These are phyloP conservation scores for Amaurobius ferox DNA, from an alignment of 2,888 invertebrate genomes.

Conservation along the genomic window DNA sequence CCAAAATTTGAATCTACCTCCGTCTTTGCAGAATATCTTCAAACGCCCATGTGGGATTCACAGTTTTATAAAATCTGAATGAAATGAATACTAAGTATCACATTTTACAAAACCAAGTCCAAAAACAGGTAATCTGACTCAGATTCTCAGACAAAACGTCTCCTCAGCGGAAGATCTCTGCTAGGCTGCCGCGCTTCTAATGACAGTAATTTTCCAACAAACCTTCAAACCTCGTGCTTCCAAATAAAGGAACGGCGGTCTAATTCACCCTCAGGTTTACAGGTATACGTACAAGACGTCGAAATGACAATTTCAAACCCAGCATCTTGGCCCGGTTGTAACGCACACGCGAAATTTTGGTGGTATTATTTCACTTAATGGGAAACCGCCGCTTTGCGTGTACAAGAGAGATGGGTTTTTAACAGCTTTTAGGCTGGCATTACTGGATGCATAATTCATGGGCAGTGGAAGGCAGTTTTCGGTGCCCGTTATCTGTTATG, in stretches of 20 bases:
- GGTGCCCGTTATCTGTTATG: neutral
- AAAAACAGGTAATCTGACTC: no score
- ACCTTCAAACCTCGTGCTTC: neutral
- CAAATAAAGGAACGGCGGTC: neutral
- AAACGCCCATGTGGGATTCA: no score
- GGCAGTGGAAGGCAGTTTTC: neutral
- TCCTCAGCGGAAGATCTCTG: neutral
- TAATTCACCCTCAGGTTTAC: neutral
- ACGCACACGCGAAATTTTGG: slow-evolving; percentile 3
- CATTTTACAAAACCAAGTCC: no score
- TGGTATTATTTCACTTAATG: slow-evolving; percentile 27
- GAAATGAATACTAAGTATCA: no score
- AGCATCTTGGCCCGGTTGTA: neutral
- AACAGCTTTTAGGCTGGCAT: slow-evolving; percentile 34
- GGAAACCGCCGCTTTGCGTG: slow-evolving; percentile 38
- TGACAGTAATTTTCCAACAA: neutral
- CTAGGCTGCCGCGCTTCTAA: neutral
- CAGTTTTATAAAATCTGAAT: no score
- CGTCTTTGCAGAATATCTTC: no score
- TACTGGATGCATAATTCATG: slow-evolving; percentile 3
- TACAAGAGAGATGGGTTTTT: slow-evolving; percentile 49
- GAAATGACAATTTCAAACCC: neutral
- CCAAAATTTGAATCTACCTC: no score
- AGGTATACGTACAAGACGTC: neutral
- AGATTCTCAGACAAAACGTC: neutral